Evolutionary conservation across 1,140 invertebrate genomes (phyloP).

Genomic region (Neodiprion lecontei): DNA sequence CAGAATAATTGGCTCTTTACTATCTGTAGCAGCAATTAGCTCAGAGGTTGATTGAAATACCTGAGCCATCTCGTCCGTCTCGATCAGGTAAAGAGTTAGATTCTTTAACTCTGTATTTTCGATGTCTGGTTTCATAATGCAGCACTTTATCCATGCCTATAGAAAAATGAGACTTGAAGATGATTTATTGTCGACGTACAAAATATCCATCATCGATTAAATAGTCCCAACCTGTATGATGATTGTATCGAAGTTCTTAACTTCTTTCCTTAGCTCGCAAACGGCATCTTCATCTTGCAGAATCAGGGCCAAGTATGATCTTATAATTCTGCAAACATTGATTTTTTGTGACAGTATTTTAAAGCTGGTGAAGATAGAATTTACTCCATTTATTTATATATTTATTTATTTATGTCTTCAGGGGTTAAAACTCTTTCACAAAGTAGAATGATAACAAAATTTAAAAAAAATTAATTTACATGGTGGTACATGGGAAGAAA

Average conservation of each 20-base stretch:
- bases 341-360: too few relatives aligned
- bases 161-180: constrained; percentile 22
- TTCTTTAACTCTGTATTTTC: constrained; percentile 36
- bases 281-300: constrained; percentile 36
- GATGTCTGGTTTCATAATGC: constrained; percentile 41
- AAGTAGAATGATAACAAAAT: too few relatives aligned
- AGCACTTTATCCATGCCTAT: constrained; percentile 56
- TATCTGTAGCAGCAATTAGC: constrained; percentile 43
- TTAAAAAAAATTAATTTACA: too few relatives aligned
- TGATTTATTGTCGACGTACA: neutral
- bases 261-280: constrained; percentile 37
- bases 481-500: too few relatives aligned
- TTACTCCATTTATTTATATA: neutral
- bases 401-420: too few relatives aligned
- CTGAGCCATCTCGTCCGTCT: constrained; percentile 42
- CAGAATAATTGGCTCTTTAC: constrained; percentile 41
- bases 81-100: constrained; percentile 44
- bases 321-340: constrained; percentile 46
- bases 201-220: neutral
- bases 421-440: too few relatives aligned
- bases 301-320: constrained; percentile 44
- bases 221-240: constrained; percentile 45
- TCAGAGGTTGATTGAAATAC: constrained; percentile 38
- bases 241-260: constrained; percentile 47
- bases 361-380: neutral